Conservation (phyloP, 2,113 vertebrate genomes). For the Hylia prasina region DNA sequence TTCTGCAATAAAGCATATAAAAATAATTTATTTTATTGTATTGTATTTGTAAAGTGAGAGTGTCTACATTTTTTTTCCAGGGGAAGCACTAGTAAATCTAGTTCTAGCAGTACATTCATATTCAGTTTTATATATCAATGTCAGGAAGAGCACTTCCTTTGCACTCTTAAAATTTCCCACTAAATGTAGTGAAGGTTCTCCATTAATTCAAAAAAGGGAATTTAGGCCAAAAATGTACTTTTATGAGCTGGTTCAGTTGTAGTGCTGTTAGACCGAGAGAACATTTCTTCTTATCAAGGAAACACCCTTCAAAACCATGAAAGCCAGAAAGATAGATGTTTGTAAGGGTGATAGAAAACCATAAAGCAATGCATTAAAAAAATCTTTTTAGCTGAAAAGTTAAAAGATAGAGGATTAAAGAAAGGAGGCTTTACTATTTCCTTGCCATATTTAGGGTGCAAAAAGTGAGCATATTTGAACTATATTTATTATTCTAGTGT, state of each 20-base stretch:
- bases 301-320: background rate
- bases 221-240: background rate
- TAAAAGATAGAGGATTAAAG: background rate
- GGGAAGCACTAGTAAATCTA: background rate
- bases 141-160: background rate
- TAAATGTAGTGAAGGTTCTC: background rate
- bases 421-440: background rate
- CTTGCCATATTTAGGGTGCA: background rate
- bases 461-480: background rate
- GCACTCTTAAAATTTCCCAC: background rate
- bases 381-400: background rate
- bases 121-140: background rate
- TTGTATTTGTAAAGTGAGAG: background rate
- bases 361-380: background rate
- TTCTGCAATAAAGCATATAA: background rate
- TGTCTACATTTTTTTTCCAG: background rate
- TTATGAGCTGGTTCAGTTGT: background rate
- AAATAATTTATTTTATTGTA: background rate
- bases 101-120: background rate
- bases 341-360: background rate
- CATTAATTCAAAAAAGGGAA: background rate
- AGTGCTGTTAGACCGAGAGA: background rate
- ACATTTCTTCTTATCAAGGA: background rate
- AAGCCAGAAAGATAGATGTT: background rate
- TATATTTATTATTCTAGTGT: rapidly evolving